Conservation (phyloP, 2,888 invertebrate species). For the Drosophila monieri region DNA sequence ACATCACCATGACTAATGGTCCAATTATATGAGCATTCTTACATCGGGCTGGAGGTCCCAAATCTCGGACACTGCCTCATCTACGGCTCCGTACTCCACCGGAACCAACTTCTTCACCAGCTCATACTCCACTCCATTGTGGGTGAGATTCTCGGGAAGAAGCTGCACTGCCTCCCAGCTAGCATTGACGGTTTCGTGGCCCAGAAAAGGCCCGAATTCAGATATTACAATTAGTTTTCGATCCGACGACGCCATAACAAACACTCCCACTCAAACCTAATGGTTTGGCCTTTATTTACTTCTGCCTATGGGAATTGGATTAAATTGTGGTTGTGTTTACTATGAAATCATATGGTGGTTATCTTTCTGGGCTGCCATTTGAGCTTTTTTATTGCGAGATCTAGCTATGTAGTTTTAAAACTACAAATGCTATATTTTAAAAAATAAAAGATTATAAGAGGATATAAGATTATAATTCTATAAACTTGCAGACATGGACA, state of each 20-base stretch:
- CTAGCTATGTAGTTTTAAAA: no score
- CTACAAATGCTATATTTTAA: no score
- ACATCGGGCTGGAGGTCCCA: conserved; percentile 88
- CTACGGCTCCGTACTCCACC: conserved; percentile 88
- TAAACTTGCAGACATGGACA: no score
- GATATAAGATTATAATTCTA: no score
- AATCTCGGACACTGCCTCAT: conserved; percentile 85
- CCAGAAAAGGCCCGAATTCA: conserved; percentile 91
- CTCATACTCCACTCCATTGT: conserved; percentile 83
- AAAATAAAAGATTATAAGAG: no score
- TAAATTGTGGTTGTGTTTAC: no score
- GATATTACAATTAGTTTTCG: conserved; percentile 85
- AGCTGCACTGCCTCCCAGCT: conserved; percentile 91
- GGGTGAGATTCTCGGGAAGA: conserved; percentile 82
- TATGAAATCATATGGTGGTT: background rate
- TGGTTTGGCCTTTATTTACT: no score
- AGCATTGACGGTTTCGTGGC: conserved; percentile 87
- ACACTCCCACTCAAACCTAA: conserved; percentile 11
- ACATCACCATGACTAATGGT: conserved; percentile 17
- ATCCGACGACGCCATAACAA: conserved; percentile 61
- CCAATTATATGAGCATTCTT: conserved; percentile 41
- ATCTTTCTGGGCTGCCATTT: background rate
- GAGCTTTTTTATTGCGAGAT: background rate
- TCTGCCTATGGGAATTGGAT: no score
- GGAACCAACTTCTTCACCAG: conserved; percentile 86